A percentile compares a stretch with the other conserved stretches of the same genome.
phyloP scores from a whole-genome alignment of 92 coral and sea anemone species.

The Pocillopora grandis region DNA sequence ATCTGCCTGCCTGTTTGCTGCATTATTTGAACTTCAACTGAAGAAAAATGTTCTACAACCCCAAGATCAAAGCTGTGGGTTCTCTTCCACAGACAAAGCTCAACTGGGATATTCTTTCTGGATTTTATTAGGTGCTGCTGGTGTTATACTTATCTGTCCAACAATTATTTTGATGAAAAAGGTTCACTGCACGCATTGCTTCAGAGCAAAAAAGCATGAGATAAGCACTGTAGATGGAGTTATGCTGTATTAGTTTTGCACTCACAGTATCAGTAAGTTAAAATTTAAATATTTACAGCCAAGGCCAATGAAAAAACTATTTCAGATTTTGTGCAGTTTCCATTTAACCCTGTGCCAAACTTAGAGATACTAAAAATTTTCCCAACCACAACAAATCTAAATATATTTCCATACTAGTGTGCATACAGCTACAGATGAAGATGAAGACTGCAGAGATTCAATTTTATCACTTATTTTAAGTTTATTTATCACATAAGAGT shows the following conservation, averaged over 20 bases:
- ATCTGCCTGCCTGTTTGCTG: conserved; percentile 73
- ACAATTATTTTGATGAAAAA: conserved; percentile 60
- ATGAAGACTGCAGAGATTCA: too few species aligned
- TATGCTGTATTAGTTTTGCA: conserved; percentile 63
- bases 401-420: too few species aligned
- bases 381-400: too few species aligned
- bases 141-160: conserved; percentile 67
- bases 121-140: conserved; percentile 78
- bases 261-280: not conserved
- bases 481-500: too few species aligned
- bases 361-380: too few species aligned
- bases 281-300: too few species aligned
- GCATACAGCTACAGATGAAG: too few species aligned
- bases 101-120: conserved; percentile 82
- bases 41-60: conserved; percentile 77
- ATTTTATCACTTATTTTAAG: too few species aligned
- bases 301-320: too few species aligned
- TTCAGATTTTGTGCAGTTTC: too few species aligned
- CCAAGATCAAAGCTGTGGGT: conserved; percentile 58
- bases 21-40: conserved; percentile 76
- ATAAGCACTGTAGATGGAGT: conserved; percentile 73
- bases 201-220: conserved; percentile 62
- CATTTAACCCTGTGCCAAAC: too few species aligned
- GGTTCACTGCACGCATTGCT: conserved; percentile 69
- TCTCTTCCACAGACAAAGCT: conserved; percentile 78